Conservation (phyloP, 2,797 vertebrate species). For the Urosaurus nigricauda region DNA sequence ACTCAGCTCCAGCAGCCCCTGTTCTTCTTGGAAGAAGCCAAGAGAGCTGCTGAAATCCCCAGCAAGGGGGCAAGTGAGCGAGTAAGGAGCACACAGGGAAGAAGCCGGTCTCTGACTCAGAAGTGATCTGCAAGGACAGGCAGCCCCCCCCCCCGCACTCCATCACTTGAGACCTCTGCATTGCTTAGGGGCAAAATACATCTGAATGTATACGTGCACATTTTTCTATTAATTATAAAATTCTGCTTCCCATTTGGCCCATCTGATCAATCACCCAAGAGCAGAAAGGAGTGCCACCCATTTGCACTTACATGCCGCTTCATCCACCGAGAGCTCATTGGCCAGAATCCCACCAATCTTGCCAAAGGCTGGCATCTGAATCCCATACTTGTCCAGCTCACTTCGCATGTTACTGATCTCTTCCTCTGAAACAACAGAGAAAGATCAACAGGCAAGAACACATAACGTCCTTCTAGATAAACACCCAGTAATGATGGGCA, state of each 20-base stretch:
- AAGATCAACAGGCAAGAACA: neutral
- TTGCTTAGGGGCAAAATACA: too few relatives aligned
- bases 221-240: too few relatives aligned
- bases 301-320: slow-evolving; percentile 90
- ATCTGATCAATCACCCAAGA: neutral
- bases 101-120: neutral
- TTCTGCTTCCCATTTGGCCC: neutral
- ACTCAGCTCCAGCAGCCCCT: neutral
- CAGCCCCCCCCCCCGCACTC: too few relatives aligned
- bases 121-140: too few relatives aligned
- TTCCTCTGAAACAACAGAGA: slow-evolving; percentile 85
- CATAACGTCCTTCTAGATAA: neutral
- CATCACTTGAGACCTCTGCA: too few relatives aligned
- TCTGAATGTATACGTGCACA: too few relatives aligned
- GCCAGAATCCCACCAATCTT: slow-evolving; percentile 98
- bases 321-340: slow-evolving; percentile 96
- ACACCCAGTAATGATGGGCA: neutral
- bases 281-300: neutral
- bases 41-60: neutral
- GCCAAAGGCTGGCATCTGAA: slow-evolving; percentile 99
- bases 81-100: neutral
- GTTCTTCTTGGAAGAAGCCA: neutral
- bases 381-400: slow-evolving; percentile 97
- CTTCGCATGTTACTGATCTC: slow-evolving; percentile 99
- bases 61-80: neutral